Evolutionary conservation across 2,797 vertebrate genomes (phyloP), one percentile per base, ranked within the genome.

Genomic region (Manis javanica): DNA sequence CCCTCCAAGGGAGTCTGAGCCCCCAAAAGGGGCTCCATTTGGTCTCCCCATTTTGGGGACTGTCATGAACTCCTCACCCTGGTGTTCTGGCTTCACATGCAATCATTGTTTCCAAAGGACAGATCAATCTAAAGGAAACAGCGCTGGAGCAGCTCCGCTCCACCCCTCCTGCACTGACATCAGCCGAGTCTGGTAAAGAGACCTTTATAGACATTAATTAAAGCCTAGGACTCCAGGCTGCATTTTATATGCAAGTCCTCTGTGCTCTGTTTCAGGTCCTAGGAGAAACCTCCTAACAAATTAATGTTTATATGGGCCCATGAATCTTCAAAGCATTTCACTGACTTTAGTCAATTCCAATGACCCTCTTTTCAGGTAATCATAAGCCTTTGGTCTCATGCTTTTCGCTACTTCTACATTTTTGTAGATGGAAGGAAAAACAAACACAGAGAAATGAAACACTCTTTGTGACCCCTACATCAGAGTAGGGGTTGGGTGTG

Each of bases 271-370:
- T 84, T 71, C 51, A 91, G 1, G 92, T 96, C 87, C 39, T 11
- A 0, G 6, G 79, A 77, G 90, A 91, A 79, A 63, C 71, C 83
- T 74, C 87, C 0, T 26, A 51, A 31, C 57, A 61, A 68, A 53
- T 21, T 21, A 63, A 19, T 57, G 0, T 85, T 72, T 78, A 51
- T 37, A 46, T 0, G 55, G 69, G 59, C 77, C 53, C 55, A 5
- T 92, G 61, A 90, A 92, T 87, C 96, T 92, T 90, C 96, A 95
- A 85, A 95, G 94, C 55, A 0, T 37, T 18, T 37, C 74, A 0
- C 49, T 34, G 61, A 29, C 92, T 24, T 26, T 24, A 46, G 69
- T 61, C 69, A 18, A 5, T 19, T 51, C 74, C 94, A 39, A 18
- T 3, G 87, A 57, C 61, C 57, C 92, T 39, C 61, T 29, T 31